Base-by-base conservation (phyloP, 2,888 invertebrate species). In the Hydrotaea diabolus region DNA sequence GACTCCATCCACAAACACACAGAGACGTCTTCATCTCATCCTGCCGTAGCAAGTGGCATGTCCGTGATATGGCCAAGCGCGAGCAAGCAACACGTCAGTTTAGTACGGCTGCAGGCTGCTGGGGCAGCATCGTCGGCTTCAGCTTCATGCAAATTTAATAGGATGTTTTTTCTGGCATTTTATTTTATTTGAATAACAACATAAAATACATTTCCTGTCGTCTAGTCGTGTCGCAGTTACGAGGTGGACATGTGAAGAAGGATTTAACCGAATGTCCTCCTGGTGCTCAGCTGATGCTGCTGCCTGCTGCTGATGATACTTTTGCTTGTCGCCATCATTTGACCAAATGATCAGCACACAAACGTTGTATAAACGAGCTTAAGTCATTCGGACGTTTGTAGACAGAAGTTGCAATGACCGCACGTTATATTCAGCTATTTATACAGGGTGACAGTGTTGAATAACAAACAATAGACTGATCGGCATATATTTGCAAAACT, bases 81-180 rank as follows among this genome's bases (percentile, higher is more conserved):
- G 74, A 85, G 36, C 23, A 74, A 82, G 87, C 86, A 87, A 85
- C 87, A 85, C 83, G 90, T 90, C 90, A 87, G 85, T 80, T 86
- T 53, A 69, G 59, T 53, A 31, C 39, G 19, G 1, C 11, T 9
- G 21, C n/a, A n/a, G n/a, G n/a, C n/a, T n/a, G 7, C 36, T 23
- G 71, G 49, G 21, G 49, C 21, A 77, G 59, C 80, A 80, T 57
- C 77, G 66, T 69, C 85, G 77, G 75, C 83, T 86, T 72, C 85
- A 85, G 85, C 84, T 87, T 89, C 92, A 92, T 92, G 92, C 92
- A 91, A 91, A 92, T 92, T 91, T 91, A 89, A 90, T 89, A 88
- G 75, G 75, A 77, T 86, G 72, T 79, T 76, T 86, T 80, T 86
- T 80, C 31, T 31, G 31, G 31, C 7, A n/a, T 31, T 31, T 80